phyloP scores from a whole-genome alignment of 2,888 invertebrate genomes.

The Phoronis australis region DNA sequence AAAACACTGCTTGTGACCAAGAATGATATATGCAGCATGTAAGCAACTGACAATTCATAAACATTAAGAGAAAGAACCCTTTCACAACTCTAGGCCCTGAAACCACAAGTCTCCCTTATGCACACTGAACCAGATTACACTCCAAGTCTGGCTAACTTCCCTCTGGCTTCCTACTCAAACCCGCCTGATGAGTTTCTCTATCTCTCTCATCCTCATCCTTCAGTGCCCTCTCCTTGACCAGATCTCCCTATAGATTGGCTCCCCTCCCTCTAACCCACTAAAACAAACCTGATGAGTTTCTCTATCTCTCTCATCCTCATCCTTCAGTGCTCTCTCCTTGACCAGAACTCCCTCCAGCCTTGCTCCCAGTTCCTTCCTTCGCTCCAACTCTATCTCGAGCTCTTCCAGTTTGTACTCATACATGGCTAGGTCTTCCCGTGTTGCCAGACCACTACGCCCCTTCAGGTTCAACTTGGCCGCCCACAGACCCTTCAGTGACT shows the following conservation, averaged over 20 bases:
- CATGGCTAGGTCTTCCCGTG: constrained; percentile 32
- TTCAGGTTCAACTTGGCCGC: constrained; percentile 46
- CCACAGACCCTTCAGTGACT: constrained; percentile 48
- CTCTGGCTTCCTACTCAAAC: too few relatives aligned
- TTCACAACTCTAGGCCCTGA: too few relatives aligned
- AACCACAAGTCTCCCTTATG: too few relatives aligned
- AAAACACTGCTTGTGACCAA: too few relatives aligned
- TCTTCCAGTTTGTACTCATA: constrained; percentile 35
- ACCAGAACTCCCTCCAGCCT: constrained; percentile 30
- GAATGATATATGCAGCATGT: too few relatives aligned
- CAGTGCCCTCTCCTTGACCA: constrained; percentile 29
- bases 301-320: constrained; percentile 31
- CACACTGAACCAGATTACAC: too few relatives aligned
- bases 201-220: constrained; percentile 32
- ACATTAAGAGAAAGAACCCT: too few relatives aligned
- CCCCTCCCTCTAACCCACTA: too few relatives aligned
- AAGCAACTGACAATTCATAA: too few relatives aligned
- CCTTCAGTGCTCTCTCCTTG: constrained; percentile 26
- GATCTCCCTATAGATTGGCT: too few relatives aligned
- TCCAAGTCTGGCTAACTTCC: too few relatives aligned
- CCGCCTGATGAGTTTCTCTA: constrained; percentile 45
- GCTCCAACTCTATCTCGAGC: constrained; percentile 39
- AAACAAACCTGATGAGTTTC: constrained; percentile 49
- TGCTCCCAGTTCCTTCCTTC: constrained; percentile 39
- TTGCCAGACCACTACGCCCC: constrained; percentile 32